Conservation (phyloP, 2,888 invertebrate genomes). For the Ischnura elegans region DNA sequence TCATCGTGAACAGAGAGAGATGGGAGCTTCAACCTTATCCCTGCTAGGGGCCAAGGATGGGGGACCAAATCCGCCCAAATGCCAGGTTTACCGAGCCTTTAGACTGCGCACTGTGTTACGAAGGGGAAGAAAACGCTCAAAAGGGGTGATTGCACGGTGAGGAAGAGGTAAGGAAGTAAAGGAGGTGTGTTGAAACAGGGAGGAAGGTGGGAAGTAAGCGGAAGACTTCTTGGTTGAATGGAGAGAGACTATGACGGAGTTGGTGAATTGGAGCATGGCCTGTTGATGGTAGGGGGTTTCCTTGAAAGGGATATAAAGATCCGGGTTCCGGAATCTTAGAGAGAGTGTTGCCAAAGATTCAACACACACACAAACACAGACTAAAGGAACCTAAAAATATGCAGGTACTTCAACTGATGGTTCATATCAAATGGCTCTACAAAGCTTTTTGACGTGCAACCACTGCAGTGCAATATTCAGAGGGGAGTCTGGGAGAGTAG, state of each 20-base stretch:
- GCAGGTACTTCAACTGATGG: neutral
- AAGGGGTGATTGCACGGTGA: neutral
- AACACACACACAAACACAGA: too few species aligned
- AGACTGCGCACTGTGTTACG: neutral
- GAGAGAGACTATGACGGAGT: neutral
- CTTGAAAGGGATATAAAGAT: neutral
- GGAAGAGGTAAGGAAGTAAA: too few species aligned
- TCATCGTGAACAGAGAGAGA: neutral
- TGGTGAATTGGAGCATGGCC: slow-evolving; percentile 54
- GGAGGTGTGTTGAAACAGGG: too few species aligned
- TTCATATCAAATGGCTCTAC: slow-evolving; percentile 16
- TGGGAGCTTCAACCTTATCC: neutral
- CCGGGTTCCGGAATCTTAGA: neutral
- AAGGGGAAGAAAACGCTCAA: neutral
- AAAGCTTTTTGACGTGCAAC: too few species aligned
- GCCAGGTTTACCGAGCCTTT: neutral
- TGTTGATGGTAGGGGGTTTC: neutral
- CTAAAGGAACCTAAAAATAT: neutral
- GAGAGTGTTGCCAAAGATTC: neutral
- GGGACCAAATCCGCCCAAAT: neutral
- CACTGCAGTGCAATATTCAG: too few species aligned
- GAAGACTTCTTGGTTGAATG: neutral
- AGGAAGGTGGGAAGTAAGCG: neutral
- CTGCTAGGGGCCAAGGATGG: neutral
- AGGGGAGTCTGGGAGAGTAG: too few species aligned